phyloP scores from a whole-genome alignment of 2,113 vertebrate genomes.

The Lipophrys pholis region DNA sequence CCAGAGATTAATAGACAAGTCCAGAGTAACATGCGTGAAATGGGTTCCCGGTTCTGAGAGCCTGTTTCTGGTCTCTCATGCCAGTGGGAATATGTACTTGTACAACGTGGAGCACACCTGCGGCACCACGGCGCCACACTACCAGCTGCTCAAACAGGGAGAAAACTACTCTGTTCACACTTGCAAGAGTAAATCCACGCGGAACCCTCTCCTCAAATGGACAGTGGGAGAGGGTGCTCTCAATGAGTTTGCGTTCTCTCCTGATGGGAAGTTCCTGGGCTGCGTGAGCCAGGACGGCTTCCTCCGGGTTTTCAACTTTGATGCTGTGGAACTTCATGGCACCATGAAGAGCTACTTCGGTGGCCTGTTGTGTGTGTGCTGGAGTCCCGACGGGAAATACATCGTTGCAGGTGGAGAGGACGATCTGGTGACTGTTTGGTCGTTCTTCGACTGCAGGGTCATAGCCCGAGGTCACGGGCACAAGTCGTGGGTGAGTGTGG shows the following conservation, averaged over 20 bases:
- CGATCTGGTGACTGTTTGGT: conserved; percentile 98
- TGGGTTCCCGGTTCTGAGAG: conserved; percentile 99
- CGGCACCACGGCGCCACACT: conserved; percentile 96
- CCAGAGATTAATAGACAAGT: conserved; percentile 99
- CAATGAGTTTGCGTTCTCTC: conserved; percentile 98
- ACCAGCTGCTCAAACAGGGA: conserved; percentile 98
- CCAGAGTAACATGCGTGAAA: conserved; percentile 97
- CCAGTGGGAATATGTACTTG: conserved; percentile 98
- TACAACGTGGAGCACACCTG: conserved; percentile 99
- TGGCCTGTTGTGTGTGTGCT: conserved; percentile 96
- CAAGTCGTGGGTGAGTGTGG: conserved; percentile 98
- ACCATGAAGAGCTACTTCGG: conserved; percentile 99
- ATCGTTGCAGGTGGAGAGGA: conserved; percentile 98
- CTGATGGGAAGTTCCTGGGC: conserved; percentile 96
- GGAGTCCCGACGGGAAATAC: conserved; percentile 98
- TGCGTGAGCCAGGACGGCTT: conserved; percentile 98
- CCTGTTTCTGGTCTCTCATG: conserved; percentile 97
- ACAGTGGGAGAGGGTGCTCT: conserved; percentile 97
- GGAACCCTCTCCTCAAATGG: conserved; percentile 98
- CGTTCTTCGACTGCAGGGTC: conserved; percentile 94
- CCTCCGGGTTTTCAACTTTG: conserved; percentile 96
- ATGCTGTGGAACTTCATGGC: conserved; percentile 95
- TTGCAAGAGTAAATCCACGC: conserved; percentile 98
- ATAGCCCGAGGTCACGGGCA: conserved; percentile 97
- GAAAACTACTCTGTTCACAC: conserved; percentile 98